Evolutionary conservation across 92 coral and sea anemone genomes (phyloP).

Genomic region (Phymanthus crucifer): DNA sequence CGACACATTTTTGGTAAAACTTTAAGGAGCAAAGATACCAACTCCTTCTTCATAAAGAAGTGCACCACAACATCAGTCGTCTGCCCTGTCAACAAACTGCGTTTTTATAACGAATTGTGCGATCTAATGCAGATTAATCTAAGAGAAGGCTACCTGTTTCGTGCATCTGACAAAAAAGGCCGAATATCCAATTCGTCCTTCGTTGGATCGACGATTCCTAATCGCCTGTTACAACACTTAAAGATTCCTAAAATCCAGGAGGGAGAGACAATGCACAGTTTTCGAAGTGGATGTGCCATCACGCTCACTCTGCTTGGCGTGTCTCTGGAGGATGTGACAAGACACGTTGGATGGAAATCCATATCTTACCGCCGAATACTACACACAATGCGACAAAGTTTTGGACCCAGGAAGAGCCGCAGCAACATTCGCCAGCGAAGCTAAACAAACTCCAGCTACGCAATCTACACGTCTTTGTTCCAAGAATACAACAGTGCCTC

Average conservation of each 20-base stretch:
- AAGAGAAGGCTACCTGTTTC: conserved; percentile 3
- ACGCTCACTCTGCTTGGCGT: conserved; percentile 29
- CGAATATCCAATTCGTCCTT: conserved; percentile 27
- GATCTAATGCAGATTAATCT: not conserved
- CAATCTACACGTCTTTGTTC: too few species aligned
- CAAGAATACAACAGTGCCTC: too few species aligned
- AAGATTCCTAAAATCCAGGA: conserved; percentile 20
- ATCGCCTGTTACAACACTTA: conserved; percentile 29
- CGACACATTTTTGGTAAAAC: too few species aligned
- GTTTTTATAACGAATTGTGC: not conserved
- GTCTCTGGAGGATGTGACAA: conserved; percentile 13
- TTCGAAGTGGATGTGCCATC: conserved; percentile 38
- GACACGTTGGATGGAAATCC: conserved; percentile 40
- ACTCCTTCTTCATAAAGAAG: not conserved
- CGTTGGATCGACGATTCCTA: conserved; percentile 29
- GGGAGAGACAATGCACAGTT: conserved; percentile 47
- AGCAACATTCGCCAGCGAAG: not conserved
- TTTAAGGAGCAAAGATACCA: not conserved
- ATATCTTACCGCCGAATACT: not conserved
- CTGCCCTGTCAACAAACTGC: not conserved
- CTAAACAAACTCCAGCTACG: too few species aligned
- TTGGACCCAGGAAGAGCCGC: conserved; percentile 1
- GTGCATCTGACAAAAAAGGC: conserved; percentile 7
- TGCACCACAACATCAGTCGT: not conserved
- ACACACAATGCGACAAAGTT: conserved; percentile 3